A percentile compares a stretch with the other conserved stretches of the same genome.
These are phyloP conservation scores for Caerostris darwini DNA, from an alignment of 1,140 invertebrate species.

Conservation along the genomic window DNA sequence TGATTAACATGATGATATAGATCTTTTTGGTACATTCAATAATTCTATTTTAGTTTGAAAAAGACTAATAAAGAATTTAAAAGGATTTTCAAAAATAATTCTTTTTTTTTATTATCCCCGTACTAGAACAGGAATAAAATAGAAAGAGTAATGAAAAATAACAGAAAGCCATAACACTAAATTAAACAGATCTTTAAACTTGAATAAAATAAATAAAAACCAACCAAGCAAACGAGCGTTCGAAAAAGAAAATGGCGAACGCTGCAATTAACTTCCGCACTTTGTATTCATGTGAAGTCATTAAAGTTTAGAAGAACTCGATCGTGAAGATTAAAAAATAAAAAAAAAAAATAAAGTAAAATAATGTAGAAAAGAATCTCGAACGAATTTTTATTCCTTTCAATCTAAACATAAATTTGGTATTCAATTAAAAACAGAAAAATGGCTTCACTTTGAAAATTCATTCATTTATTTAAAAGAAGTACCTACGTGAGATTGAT, in stretches of 20 bases:
- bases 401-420: slow-evolving; percentile 6
- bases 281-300: neutral
- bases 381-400: neutral
- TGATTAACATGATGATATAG: too few species aligned
- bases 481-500: neutral
- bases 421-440: slow-evolving; percentile 15
- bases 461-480: slow-evolving; percentile 1
- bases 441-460: neutral
- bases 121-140: neutral
- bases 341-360: neutral
- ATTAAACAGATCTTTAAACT: slow-evolving; percentile 1
- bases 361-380: neutral
- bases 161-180: neutral
- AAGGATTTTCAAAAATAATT: neutral
- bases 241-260: neutral
- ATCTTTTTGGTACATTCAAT: too few species aligned
- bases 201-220: slow-evolving; percentile 26
- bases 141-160: neutral
- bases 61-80: neutral
- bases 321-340: neutral
- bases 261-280: neutral
- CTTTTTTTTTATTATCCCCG: neutral
- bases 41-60: neutral
- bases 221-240: neutral
- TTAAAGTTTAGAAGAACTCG: neutral